Evolutionary conservation across 1,140 invertebrate species (phyloP).

Genomic region (Lepidurus couesii): DNA sequence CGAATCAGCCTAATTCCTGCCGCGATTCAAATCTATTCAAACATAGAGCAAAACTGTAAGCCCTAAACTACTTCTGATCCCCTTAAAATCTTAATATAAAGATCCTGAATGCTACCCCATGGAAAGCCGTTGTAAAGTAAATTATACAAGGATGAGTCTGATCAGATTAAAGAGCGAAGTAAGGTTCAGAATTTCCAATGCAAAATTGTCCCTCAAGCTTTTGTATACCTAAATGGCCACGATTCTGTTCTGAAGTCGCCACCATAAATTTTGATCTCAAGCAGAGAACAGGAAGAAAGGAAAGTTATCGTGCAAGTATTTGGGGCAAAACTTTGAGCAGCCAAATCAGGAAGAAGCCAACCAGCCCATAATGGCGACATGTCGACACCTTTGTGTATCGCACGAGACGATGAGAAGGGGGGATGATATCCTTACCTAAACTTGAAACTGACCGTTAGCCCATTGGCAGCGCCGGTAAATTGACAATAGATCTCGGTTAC

Average conservation of each 20-base stretch:
- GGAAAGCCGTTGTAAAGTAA: not conserved
- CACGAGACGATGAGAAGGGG: not conserved
- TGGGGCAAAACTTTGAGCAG: not conserved
- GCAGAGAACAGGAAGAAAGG: not conserved
- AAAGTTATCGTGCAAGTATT: conserved; percentile 7
- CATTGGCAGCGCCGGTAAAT: conserved; percentile 8
- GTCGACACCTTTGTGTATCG: conserved; percentile 11
- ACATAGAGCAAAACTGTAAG: not conserved
- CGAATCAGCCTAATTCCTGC: not conserved
- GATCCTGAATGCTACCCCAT: not conserved
- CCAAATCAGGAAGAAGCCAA: not conserved
- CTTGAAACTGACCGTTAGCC: conserved; percentile 13
- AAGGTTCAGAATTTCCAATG: not conserved
- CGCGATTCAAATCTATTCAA: not conserved
- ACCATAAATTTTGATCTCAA: not conserved
- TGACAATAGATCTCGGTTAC: conserved; percentile 21
- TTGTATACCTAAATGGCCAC: not conserved
- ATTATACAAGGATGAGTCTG: not conserved
- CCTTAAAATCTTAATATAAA: not conserved
- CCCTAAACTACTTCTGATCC: not conserved
- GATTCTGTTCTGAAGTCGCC: not conserved
- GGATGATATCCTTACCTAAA: not conserved
- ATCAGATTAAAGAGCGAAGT: not conserved
- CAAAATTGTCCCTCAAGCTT: not conserved
- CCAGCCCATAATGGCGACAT: not conserved